These are phyloP conservation scores for Apogon hyalosoma DNA, from an alignment of 2,797 vertebrate species.

Conservation along the genomic window DNA sequence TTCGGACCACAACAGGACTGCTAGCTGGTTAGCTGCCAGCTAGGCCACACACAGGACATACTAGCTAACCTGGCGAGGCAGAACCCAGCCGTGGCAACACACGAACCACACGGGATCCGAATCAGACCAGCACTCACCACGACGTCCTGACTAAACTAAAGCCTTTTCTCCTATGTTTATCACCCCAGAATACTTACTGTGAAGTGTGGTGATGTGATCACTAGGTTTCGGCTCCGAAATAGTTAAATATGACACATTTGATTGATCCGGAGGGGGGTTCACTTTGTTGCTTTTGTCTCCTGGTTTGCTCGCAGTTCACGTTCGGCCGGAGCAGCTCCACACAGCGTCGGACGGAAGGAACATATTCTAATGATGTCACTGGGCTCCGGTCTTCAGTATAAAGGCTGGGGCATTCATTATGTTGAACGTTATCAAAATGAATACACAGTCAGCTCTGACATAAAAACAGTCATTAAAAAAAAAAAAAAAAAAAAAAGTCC, in stretches of 20 bases:
- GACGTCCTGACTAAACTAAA: slow-evolving; percentile 42
- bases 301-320: slow-evolving; percentile 71
- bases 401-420: too few relatives aligned
- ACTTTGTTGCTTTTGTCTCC: slow-evolving; percentile 91
- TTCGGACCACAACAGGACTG: slow-evolving; percentile 49
- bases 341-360: slow-evolving; percentile 86
- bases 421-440: too few relatives aligned
- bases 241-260: slow-evolving; percentile 85
- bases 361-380: slow-evolving; percentile 84
- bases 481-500: too few relatives aligned
- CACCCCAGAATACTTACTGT: slow-evolving; percentile 71
- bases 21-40: slow-evolving; percentile 79
- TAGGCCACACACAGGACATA: slow-evolving; percentile 81
- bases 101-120: slow-evolving; percentile 84
- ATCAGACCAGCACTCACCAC: slow-evolving; percentile 73
- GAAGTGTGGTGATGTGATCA: slow-evolving; percentile 37
- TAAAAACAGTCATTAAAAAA: too few relatives aligned
- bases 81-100: slow-evolving; percentile 84
- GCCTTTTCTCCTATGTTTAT: not conserved
- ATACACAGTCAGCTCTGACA: too few relatives aligned
- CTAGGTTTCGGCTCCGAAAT: slow-evolving; percentile 75
- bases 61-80: slow-evolving; percentile 82
- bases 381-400: slow-evolving; percentile 24
- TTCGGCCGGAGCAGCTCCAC: slow-evolving; percentile 85
- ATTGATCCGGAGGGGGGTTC: slow-evolving; percentile 84